A percentile compares a stretch with the other conserved stretches of the same genome.
These are phyloP conservation scores for Zeus faber DNA, from an alignment of 2,113 vertebrate genomes.

Conservation along the genomic window DNA sequence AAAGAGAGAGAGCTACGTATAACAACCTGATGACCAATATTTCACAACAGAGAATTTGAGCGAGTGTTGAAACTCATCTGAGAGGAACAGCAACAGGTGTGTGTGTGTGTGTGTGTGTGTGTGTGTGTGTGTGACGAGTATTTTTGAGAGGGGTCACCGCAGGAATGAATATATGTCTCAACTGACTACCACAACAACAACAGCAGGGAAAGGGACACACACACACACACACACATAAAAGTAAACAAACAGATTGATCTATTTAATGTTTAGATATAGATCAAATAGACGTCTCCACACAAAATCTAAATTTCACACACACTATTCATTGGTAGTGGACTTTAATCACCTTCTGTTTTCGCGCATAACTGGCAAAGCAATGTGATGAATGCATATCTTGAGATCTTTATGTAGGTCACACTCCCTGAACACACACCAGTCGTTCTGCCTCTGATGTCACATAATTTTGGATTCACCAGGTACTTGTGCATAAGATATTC, in stretches of 20 bases:
- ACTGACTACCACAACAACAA: conserved; percentile 60
- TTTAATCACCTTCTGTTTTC: too few relatives aligned
- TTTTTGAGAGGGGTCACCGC: conserved; percentile 18
- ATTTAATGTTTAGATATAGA: too few relatives aligned
- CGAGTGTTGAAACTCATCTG: conserved; percentile 72
- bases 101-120: conserved; percentile 19
- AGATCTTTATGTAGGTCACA: too few relatives aligned
- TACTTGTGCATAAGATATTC: conserved; percentile 6
- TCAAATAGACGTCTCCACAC: too few relatives aligned
- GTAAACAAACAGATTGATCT: too few relatives aligned
- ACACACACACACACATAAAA: neutral
- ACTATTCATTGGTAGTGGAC: too few relatives aligned
- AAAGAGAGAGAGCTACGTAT: neutral
- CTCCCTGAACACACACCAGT: neutral
- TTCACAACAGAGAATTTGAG: conserved; percentile 65
- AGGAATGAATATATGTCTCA: conserved; percentile 41
- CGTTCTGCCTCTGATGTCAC: neutral
- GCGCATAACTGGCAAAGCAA: too few relatives aligned
- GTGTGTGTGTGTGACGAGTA: conserved; percentile 29
- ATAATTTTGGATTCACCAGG: conserved; percentile 10
- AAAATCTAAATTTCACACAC: too few relatives aligned
- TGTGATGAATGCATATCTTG: too few relatives aligned
- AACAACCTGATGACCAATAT: conserved; percentile 32
- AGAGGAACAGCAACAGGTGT: conserved; percentile 73
- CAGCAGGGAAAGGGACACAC: conserved; percentile 10